A percentile compares a stretch with the other conserved stretches of the same genome.
Conservation (phyloP, 2,113 vertebrate species). For the Ophthalmotilapia sp. region DNA sequence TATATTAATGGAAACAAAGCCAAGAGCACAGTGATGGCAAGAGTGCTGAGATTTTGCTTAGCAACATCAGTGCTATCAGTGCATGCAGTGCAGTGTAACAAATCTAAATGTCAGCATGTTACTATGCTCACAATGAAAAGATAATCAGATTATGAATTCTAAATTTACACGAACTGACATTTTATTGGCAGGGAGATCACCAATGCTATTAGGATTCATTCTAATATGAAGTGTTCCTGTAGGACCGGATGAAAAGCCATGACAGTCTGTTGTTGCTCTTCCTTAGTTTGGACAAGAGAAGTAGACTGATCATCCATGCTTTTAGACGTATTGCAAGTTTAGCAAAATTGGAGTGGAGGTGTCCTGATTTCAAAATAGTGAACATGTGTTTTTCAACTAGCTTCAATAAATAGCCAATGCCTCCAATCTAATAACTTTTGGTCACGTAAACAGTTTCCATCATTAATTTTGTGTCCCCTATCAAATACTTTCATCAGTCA, state of each 20-base stretch:
- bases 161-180: neutral
- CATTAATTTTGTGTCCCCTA: neutral
- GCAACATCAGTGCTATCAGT: neutral
- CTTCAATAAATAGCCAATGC: neutral
- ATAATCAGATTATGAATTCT: neutral
- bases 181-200: neutral
- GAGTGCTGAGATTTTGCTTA: neutral
- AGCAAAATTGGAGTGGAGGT: accelerated
- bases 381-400: neutral
- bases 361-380: neutral
- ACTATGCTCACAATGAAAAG: neutral
- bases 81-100: neutral
- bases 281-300: neutral
- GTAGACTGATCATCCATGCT: neutral
- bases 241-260: neutral
- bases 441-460: neutral
- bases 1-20: neutral
- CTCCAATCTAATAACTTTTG: neutral
- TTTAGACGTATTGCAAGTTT: neutral
- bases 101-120: neutral
- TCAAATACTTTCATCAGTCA: neutral
- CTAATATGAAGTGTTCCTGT: neutral
- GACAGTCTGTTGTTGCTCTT: neutral
- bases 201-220: neutral
- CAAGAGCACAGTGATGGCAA: neutral